Conservation (phyloP, 2,797 vertebrate genomes). For the Geotrypetes seraphini region DNA sequence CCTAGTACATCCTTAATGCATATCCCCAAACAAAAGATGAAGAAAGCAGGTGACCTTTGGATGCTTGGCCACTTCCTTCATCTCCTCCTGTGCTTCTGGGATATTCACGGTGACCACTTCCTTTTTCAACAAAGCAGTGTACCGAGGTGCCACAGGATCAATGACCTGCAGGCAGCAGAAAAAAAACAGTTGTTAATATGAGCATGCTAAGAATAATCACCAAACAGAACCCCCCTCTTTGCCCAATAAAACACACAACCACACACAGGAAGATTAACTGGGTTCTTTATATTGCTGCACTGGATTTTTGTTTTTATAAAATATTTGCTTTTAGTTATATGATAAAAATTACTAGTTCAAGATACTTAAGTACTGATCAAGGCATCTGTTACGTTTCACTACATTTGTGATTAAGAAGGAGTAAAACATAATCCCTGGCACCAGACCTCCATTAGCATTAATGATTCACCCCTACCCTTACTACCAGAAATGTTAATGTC, state of each 20-base stretch:
- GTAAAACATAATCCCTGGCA: too few species aligned
- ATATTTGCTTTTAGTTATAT: not conserved
- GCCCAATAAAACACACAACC: not conserved
- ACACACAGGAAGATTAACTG: constrained; percentile 37
- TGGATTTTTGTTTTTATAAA: constrained; percentile 22
- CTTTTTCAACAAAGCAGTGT: constrained; percentile 75
- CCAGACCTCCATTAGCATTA: too few species aligned
- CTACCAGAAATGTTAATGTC: too few species aligned
- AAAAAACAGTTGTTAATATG: too few species aligned
- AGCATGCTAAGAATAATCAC: too few species aligned
- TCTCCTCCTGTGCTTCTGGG: constrained; percentile 71
- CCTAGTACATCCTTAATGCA: not conserved
- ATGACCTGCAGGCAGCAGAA: constrained; percentile 69
- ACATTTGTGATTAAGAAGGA: too few species aligned
- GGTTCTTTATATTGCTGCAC: constrained; percentile 61
- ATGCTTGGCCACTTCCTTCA: constrained; percentile 87
- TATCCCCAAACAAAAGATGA: not conserved
- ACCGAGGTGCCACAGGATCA: constrained; percentile 89
- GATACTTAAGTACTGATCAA: too few species aligned
- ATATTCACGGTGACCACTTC: constrained; percentile 72
- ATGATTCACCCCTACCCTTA: too few species aligned
- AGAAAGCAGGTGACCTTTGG: constrained; percentile 68
- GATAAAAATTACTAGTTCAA: not conserved
- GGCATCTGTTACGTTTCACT: too few species aligned
- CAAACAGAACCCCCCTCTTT: too few species aligned